A percentile compares a stretch with the other conserved stretches of the same genome.
Evolutionary conservation across 2,797 vertebrate species (phyloP).

Genomic region (Notoglanidium macrostoma): DNA sequence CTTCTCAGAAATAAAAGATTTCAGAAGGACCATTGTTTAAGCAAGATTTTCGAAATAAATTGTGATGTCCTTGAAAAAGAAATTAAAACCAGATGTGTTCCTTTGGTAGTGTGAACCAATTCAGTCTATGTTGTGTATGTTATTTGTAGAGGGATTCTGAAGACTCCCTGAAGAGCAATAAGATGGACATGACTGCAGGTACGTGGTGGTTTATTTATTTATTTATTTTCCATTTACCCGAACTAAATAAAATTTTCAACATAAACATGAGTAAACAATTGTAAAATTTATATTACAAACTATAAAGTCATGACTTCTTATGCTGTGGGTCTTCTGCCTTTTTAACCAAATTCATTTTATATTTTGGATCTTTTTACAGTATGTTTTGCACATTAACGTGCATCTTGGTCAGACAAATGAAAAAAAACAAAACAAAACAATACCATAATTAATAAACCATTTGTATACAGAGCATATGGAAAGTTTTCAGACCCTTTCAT

Average conservation of each 20-base stretch:
- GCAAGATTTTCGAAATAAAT: not conserved
- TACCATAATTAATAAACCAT: not conserved
- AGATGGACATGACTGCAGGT: constrained; percentile 87
- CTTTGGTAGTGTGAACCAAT: not conserved
- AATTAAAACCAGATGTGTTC: not conserved
- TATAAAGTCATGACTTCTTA: not conserved
- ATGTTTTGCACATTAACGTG: not conserved
- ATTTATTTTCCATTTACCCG: not conserved
- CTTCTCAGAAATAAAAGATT: not conserved
- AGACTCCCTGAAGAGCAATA: constrained; percentile 89
- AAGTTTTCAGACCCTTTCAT: too few species aligned
- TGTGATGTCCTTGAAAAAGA: not conserved
- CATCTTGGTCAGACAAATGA: not conserved
- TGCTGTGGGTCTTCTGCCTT: not conserved
- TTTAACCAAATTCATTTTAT: not conserved
- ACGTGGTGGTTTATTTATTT: constrained; percentile 31
- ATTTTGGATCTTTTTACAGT: not conserved
- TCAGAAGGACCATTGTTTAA: not conserved
- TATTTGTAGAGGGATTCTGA: constrained; percentile 90
- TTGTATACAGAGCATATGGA: not conserved
- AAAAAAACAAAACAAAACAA: not conserved
- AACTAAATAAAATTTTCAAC: not conserved
- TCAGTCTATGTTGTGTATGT: not conserved
- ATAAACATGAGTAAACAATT: not conserved
- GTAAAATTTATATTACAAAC: not conserved